Base-by-base conservation (phyloP, 2,888 invertebrate species). In the Lacanobia wlatinum region DNA sequence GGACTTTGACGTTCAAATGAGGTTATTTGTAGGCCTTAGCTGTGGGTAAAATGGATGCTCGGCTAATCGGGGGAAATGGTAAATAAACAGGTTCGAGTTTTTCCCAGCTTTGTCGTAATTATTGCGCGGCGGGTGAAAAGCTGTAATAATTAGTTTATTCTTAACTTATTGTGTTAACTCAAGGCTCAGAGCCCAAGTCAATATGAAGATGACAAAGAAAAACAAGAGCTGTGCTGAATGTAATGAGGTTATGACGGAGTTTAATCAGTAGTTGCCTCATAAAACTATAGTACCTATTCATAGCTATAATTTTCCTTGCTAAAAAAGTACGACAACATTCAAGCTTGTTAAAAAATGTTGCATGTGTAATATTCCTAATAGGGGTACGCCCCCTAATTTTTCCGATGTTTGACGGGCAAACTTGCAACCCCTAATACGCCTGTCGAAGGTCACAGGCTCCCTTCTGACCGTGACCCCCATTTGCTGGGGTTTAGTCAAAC, bases 61-160 rank as follows among this genome's bases (percentile, higher is more conserved):
- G 73, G 75, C 80, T 83, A 85, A 85, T 83, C 79, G 73, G 79
- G 78, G 82, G 75, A 67, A 80, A 79, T 80, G 74, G 79, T 78
- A 70, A 82, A 82, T 82, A 82, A 80, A 84, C 83, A 71, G 69
- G 38, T 69, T 78, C n/a, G 69, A 65, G 61, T 70, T 83, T 82
- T 84, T 71, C 55, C 46, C 43, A 75, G 74, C 60, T 64, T 61
- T 70, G 55, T 70, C 52, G 59, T 70, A 76, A 70, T 70, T 16
- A 65, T 70, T 61, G 60, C 55, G 64, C 10, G 60, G 52, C 69
- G 52, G 63, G 34, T 70, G 52, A 50, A 70, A 65, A 70, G 63
- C 80, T 68, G 75, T 48, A 80, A 62, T 80, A 74, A 80, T 77
- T 68, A 50, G 62, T 79, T 80, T 68, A 62, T 53, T 53, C 40